Base-by-base conservation (phyloP, 2,797 vertebrate species). In the Podarcis siculus region DNA sequence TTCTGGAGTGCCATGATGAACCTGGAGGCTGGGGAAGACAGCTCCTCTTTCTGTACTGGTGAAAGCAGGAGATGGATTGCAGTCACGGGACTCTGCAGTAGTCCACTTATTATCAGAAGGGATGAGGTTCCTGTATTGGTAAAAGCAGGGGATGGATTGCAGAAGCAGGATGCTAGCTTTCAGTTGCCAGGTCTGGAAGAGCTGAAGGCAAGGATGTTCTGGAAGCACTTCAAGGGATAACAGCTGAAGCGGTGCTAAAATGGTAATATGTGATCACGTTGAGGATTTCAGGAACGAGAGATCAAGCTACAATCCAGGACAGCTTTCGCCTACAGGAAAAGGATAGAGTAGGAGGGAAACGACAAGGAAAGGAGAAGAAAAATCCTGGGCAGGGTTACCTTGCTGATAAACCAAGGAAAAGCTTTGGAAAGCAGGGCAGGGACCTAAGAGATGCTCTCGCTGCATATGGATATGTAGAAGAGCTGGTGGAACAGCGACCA, bases 1-100 rank as follows among this genome's bases (percentile, higher is more conserved):
- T 2, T 88, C 45, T 84, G 69, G 87, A 87, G 86, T 71, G 66
- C n/a, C 32, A 9, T 72, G 90, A 39, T 85, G 85, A 73, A 86
- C 86, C 39, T 15, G 1, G 3, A 87, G 45, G 45, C 37, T 75
- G 61, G 86, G 88, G 21, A 17, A 61, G 75, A 73, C 5, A 35
- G 45, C 76, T 87, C 21, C 1, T 58, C 78, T 37, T 83, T 1
- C 0, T 82, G 55, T 79, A 10, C 55, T 30, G 55, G 73, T 87
- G 0, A 0, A 67, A 49, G 49, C 49, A 49, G 86, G 4, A n/a
- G 66, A 32, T 0, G 0, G 9, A 0, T 42, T 73, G 83, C 21
- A 73, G 71, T 15, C 49, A 55, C 4, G 3, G 3, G 49, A 55
- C 49, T 55, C 49, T 55, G 13, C 49, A 49, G 3, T 49, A 4